phyloP scores from a whole-genome alignment of 2,888 invertebrate genomes.

The Suillia variegata region DNA sequence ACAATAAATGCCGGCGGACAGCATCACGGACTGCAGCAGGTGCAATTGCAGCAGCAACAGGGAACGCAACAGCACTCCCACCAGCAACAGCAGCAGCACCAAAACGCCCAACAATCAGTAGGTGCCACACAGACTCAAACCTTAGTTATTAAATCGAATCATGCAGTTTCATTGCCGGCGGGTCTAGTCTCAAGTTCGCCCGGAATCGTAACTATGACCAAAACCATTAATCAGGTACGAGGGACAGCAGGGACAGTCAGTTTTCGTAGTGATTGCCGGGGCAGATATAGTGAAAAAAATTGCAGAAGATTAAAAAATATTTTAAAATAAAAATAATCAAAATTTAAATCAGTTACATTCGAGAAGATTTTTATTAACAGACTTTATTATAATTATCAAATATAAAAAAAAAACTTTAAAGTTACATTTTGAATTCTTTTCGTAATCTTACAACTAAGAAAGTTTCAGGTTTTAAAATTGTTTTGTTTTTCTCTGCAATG shows the following conservation, averaged over 20 bases:
- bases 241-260: slow-evolving; percentile 15
- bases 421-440: too few species aligned
- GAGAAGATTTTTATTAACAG: too few species aligned
- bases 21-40: slow-evolving; percentile 50
- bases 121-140: slow-evolving; percentile 61
- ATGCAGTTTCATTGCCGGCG: slow-evolving; percentile 64
- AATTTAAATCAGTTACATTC: slow-evolving; percentile 8
- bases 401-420: too few species aligned
- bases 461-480: too few species aligned
- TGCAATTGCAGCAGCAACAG: slow-evolving; percentile 38
- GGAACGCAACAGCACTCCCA: slow-evolving; percentile 30
- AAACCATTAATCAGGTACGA: slow-evolving; percentile 63
- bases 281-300: too few species aligned
- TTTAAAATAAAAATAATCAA: slow-evolving; percentile 12
- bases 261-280: too few species aligned
- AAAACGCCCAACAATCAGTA: slow-evolving; percentile 47
- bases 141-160: slow-evolving; percentile 62
- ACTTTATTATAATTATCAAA: too few species aligned
- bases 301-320: too few species aligned
- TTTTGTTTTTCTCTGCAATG: too few species aligned
- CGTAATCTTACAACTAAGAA: too few species aligned
- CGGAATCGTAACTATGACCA: slow-evolving; percentile 71
- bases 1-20: slow-evolving; percentile 55
- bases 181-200: slow-evolving; percentile 65
- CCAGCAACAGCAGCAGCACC: slow-evolving; percentile 22